Percentiles rank a stretch among this genome's conserved stretches.
These are phyloP conservation scores for Hypercompe scribonia DNA, from an alignment of 2,888 invertebrate species.

Conservation along the genomic window DNA sequence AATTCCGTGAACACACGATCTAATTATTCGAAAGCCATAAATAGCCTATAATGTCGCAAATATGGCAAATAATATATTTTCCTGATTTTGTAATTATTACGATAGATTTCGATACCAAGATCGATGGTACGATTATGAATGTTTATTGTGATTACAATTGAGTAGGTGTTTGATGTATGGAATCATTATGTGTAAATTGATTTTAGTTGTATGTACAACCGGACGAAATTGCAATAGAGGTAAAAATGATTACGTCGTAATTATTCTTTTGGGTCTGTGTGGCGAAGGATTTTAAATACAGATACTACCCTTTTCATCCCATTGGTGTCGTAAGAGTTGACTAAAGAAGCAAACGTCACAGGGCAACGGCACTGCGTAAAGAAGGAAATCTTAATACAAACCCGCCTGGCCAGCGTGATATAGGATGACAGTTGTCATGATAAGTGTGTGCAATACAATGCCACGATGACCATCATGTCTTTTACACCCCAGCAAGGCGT, in stretches of 20 bases:
- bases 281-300: too few species aligned
- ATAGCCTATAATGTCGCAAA: constrained; percentile 8
- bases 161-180: constrained; percentile 13
- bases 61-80: constrained; percentile 13
- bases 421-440: too few species aligned
- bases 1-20: not conserved
- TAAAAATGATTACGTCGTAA: not conserved
- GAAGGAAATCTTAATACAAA: too few species aligned
- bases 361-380: too few species aligned
- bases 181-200: constrained; percentile 16
- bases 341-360: too few species aligned
- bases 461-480: too few species aligned
- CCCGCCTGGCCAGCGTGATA: too few species aligned
- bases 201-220: not conserved
- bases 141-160: constrained; percentile 15
- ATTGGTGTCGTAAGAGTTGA: too few species aligned
- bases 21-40: not conserved
- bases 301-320: too few species aligned
- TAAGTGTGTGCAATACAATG: too few species aligned
- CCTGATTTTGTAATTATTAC: constrained; percentile 9
- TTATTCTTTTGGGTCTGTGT: too few species aligned
- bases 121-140: constrained; percentile 1
- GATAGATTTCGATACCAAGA: constrained; percentile 5
- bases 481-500: too few species aligned
- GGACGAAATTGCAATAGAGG: not conserved